phyloP scores from a whole-genome alignment of 2,113 vertebrate genomes.

The Rissa tridactyla region DNA sequence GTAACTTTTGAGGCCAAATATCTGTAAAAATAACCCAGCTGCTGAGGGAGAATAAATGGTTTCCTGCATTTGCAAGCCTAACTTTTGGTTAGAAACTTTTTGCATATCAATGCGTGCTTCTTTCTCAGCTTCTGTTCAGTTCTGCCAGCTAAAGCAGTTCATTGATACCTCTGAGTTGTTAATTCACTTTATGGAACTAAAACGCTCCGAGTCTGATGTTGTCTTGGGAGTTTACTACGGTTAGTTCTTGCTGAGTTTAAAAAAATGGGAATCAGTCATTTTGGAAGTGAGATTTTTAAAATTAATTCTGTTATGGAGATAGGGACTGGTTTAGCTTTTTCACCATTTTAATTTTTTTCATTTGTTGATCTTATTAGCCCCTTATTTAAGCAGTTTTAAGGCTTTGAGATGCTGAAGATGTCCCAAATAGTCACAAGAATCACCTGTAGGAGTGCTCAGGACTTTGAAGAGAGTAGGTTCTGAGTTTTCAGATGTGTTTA shows the following conservation, averaged over 20 bases:
- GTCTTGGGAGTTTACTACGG: background rate
- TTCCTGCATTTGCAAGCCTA: constrained; percentile 13
- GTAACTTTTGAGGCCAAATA: constrained; percentile 5
- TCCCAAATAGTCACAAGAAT: background rate
- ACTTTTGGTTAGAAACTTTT: background rate
- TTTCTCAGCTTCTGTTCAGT: background rate
- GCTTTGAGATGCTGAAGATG: background rate
- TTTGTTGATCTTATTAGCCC: background rate
- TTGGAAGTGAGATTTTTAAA: background rate
- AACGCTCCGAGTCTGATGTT: background rate
- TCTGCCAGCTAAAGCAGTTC: background rate
- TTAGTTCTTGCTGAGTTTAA: background rate
- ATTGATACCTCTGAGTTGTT: background rate
- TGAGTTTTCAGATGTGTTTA: background rate
- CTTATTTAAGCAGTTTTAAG: background rate
- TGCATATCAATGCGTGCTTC: background rate
- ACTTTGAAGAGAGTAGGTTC: background rate
- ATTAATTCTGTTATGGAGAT: background rate
- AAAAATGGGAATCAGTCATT: background rate
- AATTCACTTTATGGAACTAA: background rate
- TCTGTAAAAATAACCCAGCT: constrained; percentile 30
- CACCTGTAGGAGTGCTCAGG: background rate
- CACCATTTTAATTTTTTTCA: background rate
- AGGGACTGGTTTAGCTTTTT: background rate
- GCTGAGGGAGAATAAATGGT: constrained; percentile 14